Evolutionary conservation across 2,888 invertebrate species (phyloP), one percentile per base, ranked within the genome.

Genomic region (Unio delphinus): DNA sequence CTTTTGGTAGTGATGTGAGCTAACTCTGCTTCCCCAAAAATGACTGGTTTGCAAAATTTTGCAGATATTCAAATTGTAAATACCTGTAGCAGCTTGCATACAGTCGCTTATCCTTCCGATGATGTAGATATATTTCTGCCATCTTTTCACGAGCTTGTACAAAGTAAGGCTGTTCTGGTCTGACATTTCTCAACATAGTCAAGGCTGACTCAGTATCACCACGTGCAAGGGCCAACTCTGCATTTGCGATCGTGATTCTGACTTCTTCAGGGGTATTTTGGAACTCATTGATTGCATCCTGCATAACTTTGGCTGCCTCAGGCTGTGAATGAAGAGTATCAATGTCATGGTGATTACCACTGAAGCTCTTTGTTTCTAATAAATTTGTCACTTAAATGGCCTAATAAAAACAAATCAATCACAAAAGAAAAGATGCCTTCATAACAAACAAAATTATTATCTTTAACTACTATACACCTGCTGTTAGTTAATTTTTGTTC

Each of bases 61-160:
- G 34, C 8, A 28, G n/a, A n/a, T 30, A 18, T 28, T 45, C 45
- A 45, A 45, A 45, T 45, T 45, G 2, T n/a, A 60, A 79, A 59
- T 76, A 92, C 92, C 90, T 91, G 85, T 92, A 98, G 89, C 97
- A 97, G 78, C 94, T 93, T 2, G 96, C 95, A 90, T 95, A 99
- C 83, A 96, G 94, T 54, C 94, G 92, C 55, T 95, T 93, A 90
- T 99, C 97, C 71, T 95, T 95, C 73, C 95, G 93, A 80, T 96
- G 93, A 76, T 95, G 93, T 75, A 99, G 91, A 88, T 97, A 95
- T 76, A 99, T 95, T 73, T 97, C 94, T 0, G 99, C 98, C 92
- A 98, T 92, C 80, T 92, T 92, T 76, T 92, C 91, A 26, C 91
- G 84, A 30, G 94, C 93, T 87, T 93, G 92, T 64, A 94, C 91